Evolutionary conservation across 2,113 vertebrate species (phyloP).

Genomic region (Perccottus glenii): DNA sequence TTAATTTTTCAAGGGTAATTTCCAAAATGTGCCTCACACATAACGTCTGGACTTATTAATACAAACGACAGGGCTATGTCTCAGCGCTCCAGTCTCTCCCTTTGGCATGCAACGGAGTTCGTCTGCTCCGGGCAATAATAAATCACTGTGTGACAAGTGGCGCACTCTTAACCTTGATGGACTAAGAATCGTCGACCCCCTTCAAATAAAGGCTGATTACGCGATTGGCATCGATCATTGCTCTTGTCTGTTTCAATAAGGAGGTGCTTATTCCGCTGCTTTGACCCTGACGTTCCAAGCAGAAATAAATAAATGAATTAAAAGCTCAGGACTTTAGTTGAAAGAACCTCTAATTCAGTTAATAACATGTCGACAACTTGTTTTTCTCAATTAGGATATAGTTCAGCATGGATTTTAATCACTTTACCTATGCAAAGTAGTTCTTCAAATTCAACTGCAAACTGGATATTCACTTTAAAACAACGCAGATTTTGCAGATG

Average conservation of each 20-base stretch:
- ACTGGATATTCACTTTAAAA: neutral
- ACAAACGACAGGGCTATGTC: slow-evolving; percentile 42
- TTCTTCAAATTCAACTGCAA: neutral
- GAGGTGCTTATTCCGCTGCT: slow-evolving; percentile 50
- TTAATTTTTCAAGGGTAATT: slow-evolving; percentile 80
- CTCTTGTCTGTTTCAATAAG: slow-evolving; percentile 74
- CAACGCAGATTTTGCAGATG: neutral
- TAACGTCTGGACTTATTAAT: slow-evolving; percentile 80
- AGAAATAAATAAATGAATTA: slow-evolving; percentile 31
- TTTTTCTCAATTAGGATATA: neutral
- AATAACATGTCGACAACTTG: slow-evolving; percentile 8
- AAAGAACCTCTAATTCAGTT: slow-evolving; percentile 36
- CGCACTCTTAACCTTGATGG: slow-evolving; percentile 79
- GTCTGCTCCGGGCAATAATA: slow-evolving; percentile 76
- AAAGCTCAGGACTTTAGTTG: slow-evolving; percentile 10
- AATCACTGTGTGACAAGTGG: slow-evolving; percentile 78
- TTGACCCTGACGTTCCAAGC: slow-evolving; percentile 46
- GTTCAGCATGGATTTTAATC: neutral
- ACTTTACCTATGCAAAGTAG: neutral
- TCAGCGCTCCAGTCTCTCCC: slow-evolving; percentile 13
- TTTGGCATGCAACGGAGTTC: slow-evolving; percentile 51
- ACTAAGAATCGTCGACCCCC: slow-evolving; percentile 73
- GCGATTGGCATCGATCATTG: slow-evolving; percentile 72
- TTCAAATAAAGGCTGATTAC: slow-evolving; percentile 77
- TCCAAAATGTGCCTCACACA: slow-evolving; percentile 73